Conservation (phyloP, 2,888 invertebrate genomes). For the Microplitis manilae region DNA sequence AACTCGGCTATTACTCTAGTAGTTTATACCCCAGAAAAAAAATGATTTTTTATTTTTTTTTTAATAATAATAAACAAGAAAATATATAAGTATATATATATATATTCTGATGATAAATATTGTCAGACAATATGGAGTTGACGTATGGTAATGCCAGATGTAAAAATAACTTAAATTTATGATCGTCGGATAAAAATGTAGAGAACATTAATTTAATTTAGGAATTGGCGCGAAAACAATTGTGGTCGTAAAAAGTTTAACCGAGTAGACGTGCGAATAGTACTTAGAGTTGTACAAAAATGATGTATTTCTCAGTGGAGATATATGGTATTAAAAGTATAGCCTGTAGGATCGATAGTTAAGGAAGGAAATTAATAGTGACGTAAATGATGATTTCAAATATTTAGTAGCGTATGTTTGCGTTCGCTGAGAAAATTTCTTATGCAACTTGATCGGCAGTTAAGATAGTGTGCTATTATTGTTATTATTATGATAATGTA, state of each 20-base stretch:
- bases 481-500: not conserved
- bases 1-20: not conserved
- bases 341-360: no score
- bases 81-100: not conserved
- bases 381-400: no score
- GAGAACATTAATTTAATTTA: slow-evolving; percentile 16
- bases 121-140: not conserved
- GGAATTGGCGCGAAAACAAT: not conserved
- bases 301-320: no score
- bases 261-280: not conserved
- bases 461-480: no score
- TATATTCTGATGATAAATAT: not conserved
- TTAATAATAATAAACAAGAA: no score
- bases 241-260: not conserved
- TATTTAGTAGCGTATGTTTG: no score
- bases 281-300: not conserved
- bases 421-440: no score
- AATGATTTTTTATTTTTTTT: no score
- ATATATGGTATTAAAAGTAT: no score
- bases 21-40: not conserved
- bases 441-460: no score
- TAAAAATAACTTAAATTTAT: slow-evolving; percentile 6
- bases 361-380: no score
- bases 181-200: not conserved
- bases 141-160: not conserved